phyloP scores from a whole-genome alignment of 2,888 invertebrate species.

The Agriopis leucophaearia region DNA sequence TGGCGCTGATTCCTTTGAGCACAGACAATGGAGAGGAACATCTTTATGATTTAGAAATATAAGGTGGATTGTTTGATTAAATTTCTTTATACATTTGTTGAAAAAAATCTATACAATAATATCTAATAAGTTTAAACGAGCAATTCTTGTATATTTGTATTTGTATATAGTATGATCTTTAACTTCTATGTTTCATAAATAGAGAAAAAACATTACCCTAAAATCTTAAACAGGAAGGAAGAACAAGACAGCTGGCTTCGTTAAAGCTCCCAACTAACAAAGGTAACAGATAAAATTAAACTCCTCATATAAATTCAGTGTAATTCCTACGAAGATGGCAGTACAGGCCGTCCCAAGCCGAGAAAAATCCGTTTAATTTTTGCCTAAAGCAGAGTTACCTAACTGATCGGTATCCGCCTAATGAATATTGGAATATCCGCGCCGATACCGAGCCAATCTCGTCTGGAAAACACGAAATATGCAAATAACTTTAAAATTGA shows the following conservation, averaged over 20 bases:
- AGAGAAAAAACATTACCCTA: background rate
- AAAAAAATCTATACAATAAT: too few species aligned
- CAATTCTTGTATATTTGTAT: too few species aligned
- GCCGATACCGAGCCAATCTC: constrained; percentile 51
- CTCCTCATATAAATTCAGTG: constrained; percentile 30
- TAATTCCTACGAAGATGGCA: constrained; percentile 28
- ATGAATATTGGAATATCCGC: constrained; percentile 59
- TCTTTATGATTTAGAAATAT: background rate
- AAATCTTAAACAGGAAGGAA: constrained; percentile 2
- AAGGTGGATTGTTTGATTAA: too few species aligned
- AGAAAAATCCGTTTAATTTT: constrained; percentile 36
- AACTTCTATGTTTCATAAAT: background rate
- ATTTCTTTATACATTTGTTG: too few species aligned
- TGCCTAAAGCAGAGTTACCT: constrained; percentile 44
- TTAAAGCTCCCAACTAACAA: constrained; percentile 20
- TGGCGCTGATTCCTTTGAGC: constrained; percentile 8
- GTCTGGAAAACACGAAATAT: constrained; percentile 69
- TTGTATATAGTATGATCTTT: too few species aligned
- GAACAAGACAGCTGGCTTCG: constrained; percentile 13
- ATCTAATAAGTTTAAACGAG: too few species aligned
- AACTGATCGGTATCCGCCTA: constrained; percentile 47
- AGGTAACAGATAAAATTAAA: constrained; percentile 35
- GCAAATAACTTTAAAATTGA: constrained; percentile 75
- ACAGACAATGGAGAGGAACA: constrained; percentile 8
- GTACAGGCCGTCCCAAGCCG: constrained; percentile 26